Base-by-base conservation (phyloP, 2,888 invertebrate genomes). In the Diaperis boleti region DNA sequence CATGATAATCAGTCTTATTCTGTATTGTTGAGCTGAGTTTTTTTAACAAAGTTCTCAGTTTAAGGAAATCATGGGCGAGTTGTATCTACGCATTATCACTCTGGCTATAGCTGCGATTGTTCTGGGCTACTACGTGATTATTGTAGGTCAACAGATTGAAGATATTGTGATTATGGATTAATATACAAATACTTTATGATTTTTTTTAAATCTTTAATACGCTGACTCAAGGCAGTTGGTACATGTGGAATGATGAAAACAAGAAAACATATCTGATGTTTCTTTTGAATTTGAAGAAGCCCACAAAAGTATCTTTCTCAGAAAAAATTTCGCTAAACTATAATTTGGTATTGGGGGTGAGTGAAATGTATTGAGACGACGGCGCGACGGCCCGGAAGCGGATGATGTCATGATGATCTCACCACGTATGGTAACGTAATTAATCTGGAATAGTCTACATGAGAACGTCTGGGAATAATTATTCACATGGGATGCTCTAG, bases 241-340 rank as follows among this genome's bases (percentile, higher is more conserved):
- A 54, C 29, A 6, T 14, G n/a, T 54, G 54, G 54, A 41, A 54
- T 14, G 7, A 29, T 4, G 42, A 54, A 41, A 54, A 54, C 11
- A 41, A 29, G 14, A 54, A 41, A 15, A 54, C 29, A 6, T 54
- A 41, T 10, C 10, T 54, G 7, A 54, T 41, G 8, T 41, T 54
- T 50, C 14, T 35, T 20, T n/a, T 44, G 7, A 44, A 20, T 26
- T 20, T 6, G n/a, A 14, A 26, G 10, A 44, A 44, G 13, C 10
- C 44, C 5, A 3, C 22, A 4, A 18, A 8, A 11, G 11, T 44
- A 13, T 6, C 7, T 7, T 44, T 44, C 10, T 44, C 44, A 2
- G 44, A 44, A 3, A 26, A 44, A 5, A 22, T 41, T 2, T 14
- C 15, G 6, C 2, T 41, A n/a, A 15, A 13, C 13, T 18, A 41